Evolutionary conservation across 2,113 vertebrate genomes (phyloP), one percentile per base, ranked within the genome.

Genomic region (Nothobranchius furzeri): DNA sequence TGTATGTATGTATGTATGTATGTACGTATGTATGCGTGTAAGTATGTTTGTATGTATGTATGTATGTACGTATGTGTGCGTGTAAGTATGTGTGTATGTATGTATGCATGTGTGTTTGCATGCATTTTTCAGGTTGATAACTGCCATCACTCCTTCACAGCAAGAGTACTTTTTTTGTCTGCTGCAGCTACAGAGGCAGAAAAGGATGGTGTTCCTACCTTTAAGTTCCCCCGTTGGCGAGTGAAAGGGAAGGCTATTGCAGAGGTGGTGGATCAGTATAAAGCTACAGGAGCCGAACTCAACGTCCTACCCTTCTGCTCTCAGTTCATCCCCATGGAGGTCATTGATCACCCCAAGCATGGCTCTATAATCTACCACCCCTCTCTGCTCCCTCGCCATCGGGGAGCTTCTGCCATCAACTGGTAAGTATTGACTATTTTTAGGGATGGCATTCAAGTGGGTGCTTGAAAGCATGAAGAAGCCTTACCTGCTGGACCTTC

Each of bases 341-440:
- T 99, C 55, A 99, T 98, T 56, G 93, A 97, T 30, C 50, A 90
- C 58, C 96, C 98, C 14, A 91, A 91, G 79, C 93, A 96, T 0
- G 98, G 98, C 48, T 99, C 98, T 66, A 98, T 99, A 88, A 95
- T 99, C 83, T 99, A 99, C 82, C 98, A 99, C 75, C 98, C 98
- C 0, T 99, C 98, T 43, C 91, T 99, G 78, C 93, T 99, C 60
- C 98, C 98, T 37, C 95, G 92, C 54, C 98, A 99, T 89, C 90
- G 98, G 81, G 98, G 98, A 71, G 97, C 97, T 36, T 98, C 97
- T 1, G 96, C 98, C 78, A 99, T 99, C 84, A 99, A 98, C 90
- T 99, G 98, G 98, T 99, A 84, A 84, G 75, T 30, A 4, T 3
- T 30, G 30, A 30, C 30, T 4, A 30, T 30, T 30, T 30, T 30